These are phyloP conservation scores for Danaus chrysippus DNA, from an alignment of 2,888 invertebrate genomes.

Conservation along the genomic window DNA sequence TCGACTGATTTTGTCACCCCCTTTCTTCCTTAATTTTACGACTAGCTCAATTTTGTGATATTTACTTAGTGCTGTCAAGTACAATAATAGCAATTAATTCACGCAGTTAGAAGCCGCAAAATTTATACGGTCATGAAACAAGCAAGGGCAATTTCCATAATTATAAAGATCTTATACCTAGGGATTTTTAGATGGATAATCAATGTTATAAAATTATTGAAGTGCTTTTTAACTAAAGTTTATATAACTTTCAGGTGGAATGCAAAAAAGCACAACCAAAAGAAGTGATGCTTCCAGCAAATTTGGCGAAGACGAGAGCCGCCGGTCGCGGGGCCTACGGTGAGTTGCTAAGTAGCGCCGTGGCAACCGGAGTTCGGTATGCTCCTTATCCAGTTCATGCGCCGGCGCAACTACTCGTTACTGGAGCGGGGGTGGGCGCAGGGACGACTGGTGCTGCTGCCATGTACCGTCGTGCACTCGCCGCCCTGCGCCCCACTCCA, in stretches of 20 bases:
- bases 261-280: constrained; percentile 99
- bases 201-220: neutral
- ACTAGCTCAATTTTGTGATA: constrained; percentile 57
- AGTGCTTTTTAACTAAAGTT: neutral
- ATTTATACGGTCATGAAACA: constrained; percentile 18
- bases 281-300: constrained; percentile 99
- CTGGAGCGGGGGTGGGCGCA: constrained; percentile 59
- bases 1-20: constrained; percentile 68
- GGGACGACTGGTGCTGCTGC: constrained; percentile 56
- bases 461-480: constrained; percentile 68
- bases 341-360: constrained; percentile 94
- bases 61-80: constrained; percentile 54
- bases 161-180: constrained; percentile 1
- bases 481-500: constrained; percentile 65
- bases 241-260: constrained; percentile 88
- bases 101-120: constrained; percentile 20
- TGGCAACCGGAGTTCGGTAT: constrained; percentile 80
- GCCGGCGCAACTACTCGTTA: constrained; percentile 68
- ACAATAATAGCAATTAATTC: constrained; percentile 44
- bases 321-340: constrained; percentile 97
- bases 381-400: constrained; percentile 81
- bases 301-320: constrained; percentile 96
- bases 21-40: constrained; percentile 68
- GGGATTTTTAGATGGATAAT: neutral
- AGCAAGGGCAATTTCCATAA: constrained; percentile 14